phyloP scores from a whole-genome alignment of 2,888 invertebrate species.

The Drosophila ochracea region DNA sequence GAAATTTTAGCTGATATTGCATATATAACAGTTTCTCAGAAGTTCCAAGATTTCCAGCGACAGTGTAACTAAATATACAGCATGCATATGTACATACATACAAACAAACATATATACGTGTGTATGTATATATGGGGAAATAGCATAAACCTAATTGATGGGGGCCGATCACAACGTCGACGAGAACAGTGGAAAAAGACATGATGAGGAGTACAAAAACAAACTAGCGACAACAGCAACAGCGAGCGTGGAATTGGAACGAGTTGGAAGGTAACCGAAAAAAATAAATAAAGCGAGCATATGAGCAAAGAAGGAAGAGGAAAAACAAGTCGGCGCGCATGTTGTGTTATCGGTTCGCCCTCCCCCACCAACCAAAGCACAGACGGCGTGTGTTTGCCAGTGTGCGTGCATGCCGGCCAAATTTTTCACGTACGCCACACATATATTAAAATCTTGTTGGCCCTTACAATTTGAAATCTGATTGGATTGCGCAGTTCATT shows the following conservation, averaged over 20 bases:
- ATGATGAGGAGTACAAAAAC: constrained; percentile 6
- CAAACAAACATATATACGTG: background rate
- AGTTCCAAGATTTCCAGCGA: constrained; percentile 1
- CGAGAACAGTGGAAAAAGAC: constrained; percentile 13
- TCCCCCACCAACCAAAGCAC: constrained; percentile 1
- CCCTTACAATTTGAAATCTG: constrained; percentile 33
- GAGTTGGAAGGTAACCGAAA: constrained; percentile 39
- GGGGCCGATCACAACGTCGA: constrained; percentile 13
- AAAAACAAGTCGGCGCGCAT: constrained; percentile 63
- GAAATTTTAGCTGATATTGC: background rate
- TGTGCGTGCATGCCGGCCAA: constrained; percentile 63
- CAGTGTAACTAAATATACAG: constrained; percentile 9
- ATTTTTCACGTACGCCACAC: constrained; percentile 69
- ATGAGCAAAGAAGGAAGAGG: constrained; percentile 26
- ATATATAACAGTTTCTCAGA: background rate
- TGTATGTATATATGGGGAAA: background rate
- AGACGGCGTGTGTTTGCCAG: constrained; percentile 12
- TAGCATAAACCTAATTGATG: constrained; percentile 23
- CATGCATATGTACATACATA: background rate
- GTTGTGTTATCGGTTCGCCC: constrained; percentile 26
- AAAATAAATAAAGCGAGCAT: constrained; percentile 18
- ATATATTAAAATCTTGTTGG: constrained; percentile 19
- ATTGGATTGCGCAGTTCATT: constrained; percentile 23
- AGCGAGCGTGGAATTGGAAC: constrained; percentile 33
- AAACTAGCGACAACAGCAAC: constrained; percentile 24